Percentiles rank a stretch among this genome's conserved stretches.
Evolutionary conservation across 2,888 invertebrate genomes (phyloP).

Genomic region (Ectemnius cavifrons): DNA sequence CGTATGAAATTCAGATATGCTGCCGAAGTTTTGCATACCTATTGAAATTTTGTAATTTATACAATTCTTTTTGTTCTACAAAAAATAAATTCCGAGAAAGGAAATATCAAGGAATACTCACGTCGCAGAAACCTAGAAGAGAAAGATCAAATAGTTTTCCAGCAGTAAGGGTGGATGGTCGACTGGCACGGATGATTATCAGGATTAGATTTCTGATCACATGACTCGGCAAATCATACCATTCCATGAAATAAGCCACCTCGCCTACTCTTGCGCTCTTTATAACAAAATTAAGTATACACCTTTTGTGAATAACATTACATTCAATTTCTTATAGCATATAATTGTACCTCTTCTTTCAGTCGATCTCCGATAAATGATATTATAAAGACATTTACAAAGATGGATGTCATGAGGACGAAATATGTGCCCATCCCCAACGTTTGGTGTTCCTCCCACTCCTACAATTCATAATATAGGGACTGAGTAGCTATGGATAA

Average conservation of each 20-base stretch:
- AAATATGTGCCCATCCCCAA: constrained; percentile 46
- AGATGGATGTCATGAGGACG: constrained; percentile 60
- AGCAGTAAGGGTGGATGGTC: constrained; percentile 59
- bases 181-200: constrained; percentile 56
- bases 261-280: constrained; percentile 60
- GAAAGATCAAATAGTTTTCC: constrained; percentile 64
- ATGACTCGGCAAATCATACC: constrained; percentile 60
- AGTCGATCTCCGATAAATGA: constrained; percentile 69
- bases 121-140: constrained; percentile 63
- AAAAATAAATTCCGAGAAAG: background rate
- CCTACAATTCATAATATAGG: constrained; percentile 31
- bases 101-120: constrained; percentile 38
- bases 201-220: constrained; percentile 51
- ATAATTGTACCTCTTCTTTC: constrained; percentile 53
- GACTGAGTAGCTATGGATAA: too few species aligned
- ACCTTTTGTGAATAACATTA: background rate
- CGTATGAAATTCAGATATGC: constrained; percentile 55
- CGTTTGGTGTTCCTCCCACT: constrained; percentile 41
- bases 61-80: background rate
- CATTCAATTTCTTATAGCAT: background rate
- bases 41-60: background rate
- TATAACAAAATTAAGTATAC: background rate
- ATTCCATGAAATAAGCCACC: constrained; percentile 59
- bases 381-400: constrained; percentile 64
- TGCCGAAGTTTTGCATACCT: constrained; percentile 58